Conservation (phyloP, 2,888 invertebrate genomes). For the Beris chalybata region DNA sequence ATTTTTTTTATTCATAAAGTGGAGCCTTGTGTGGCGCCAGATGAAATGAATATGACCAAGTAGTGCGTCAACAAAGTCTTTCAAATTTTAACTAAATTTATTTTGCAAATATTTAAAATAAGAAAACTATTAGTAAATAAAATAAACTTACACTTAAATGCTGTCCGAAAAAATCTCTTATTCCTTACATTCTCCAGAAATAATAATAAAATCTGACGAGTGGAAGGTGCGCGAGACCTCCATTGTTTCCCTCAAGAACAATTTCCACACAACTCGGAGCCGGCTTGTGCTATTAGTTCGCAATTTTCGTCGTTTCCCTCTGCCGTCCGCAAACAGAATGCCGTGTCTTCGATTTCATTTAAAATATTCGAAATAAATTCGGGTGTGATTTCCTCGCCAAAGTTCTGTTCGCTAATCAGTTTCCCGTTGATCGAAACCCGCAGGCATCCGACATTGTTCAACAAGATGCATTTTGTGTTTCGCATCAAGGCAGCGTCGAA, state of each 20-base stretch:
- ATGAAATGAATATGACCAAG: too few species aligned
- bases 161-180: too few species aligned
- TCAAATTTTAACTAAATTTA: too few species aligned
- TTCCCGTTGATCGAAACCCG: background rate
- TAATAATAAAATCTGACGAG: too few species aligned
- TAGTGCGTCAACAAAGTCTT: too few species aligned
- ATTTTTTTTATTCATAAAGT: too few species aligned
- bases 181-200: too few species aligned
- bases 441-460: slow-evolving; percentile 10
- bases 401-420: slow-evolving; percentile 7
- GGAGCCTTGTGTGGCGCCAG: too few species aligned
- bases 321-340: background rate
- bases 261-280: background rate
- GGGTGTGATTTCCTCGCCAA: slow-evolving; percentile 4
- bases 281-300: background rate
- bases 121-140: too few species aligned
- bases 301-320: background rate
- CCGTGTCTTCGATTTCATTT: slow-evolving; percentile 22
- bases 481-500: slow-evolving; percentile 32
- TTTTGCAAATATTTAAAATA: too few species aligned
- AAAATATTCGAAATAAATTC: slow-evolving; percentile 23
- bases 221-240: too few species aligned
- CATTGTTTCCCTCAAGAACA: background rate
- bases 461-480: slow-evolving; percentile 28
- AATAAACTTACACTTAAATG: too few species aligned